Evolutionary conservation across 2,797 vertebrate genomes (phyloP).

Genomic region (Oreonectes daqikongensis): DNA sequence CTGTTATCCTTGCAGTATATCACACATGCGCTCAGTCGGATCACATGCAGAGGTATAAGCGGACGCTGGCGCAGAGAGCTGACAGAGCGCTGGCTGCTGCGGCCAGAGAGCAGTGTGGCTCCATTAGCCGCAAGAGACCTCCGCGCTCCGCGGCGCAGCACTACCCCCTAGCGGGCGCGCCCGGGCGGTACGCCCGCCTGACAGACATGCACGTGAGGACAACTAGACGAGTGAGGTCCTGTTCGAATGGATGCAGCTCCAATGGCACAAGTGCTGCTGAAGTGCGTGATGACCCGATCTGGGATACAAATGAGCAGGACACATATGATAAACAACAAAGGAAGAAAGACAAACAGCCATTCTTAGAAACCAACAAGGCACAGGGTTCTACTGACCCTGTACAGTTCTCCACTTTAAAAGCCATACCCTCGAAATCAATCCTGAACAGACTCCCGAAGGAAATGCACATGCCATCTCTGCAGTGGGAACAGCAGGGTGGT

Average conservation of each 20-base stretch:
- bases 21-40: slow-evolving; percentile 72
- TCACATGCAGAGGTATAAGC: slow-evolving; percentile 67
- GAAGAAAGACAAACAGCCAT: slow-evolving; percentile 8
- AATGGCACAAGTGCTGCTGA: slow-evolving; percentile 42
- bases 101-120: slow-evolving; percentile 79
- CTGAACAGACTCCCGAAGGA: slow-evolving; percentile 1
- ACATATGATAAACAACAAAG: slow-evolving; percentile 25
- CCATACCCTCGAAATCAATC: not conserved
- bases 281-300: slow-evolving; percentile 22
- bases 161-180: slow-evolving; percentile 77
- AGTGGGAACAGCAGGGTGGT: slow-evolving; percentile 9
- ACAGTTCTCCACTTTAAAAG: not conserved
- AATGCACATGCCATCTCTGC: not conserved
- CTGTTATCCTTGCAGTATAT: slow-evolving; percentile 75
- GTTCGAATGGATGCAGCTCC: slow-evolving; percentile 58
- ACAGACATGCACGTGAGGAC: slow-evolving; percentile 49
- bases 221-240: slow-evolving; percentile 13
- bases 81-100: slow-evolving; percentile 64
- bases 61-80: slow-evolving; percentile 68
- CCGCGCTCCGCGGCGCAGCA: slow-evolving; percentile 68
- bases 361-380: not conserved
- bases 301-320: slow-evolving; percentile 35
- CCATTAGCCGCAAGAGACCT: slow-evolving; percentile 69
- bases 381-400: slow-evolving; percentile 1
- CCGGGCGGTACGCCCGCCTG: slow-evolving; percentile 64